Base-by-base conservation (phyloP, 2,113 vertebrate species). In the Mixornis gularis region DNA sequence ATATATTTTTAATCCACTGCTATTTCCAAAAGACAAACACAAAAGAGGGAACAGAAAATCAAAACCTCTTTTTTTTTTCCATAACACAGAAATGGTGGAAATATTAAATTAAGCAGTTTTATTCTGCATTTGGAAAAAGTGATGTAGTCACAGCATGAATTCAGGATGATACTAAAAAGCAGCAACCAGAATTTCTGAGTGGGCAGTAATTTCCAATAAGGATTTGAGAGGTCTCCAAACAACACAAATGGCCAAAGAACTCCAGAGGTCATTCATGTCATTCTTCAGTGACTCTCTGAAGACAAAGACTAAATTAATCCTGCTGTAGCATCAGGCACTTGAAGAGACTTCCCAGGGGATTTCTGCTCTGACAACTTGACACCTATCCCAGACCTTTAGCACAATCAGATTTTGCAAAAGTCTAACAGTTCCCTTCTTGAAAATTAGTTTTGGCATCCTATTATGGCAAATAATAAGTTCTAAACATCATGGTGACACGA, bases 401-500 rank as follows among this genome's bases (percentile, higher is more conserved):
- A 86, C 43, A 29, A 27, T 13, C 32, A 38, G 63, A 72, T 71
- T 76, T 79, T 76, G 32, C 27, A 55, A 16, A 83, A 89, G 41
- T 46, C 60, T 26, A 22, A 48, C 7, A 34, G 8, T 29, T 87
- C 20, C 9, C 29, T 51, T 86, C 26, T 29, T 22, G 19, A 53
- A 69, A 62, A 78, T 29, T 29, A 52, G 12, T 32, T 81, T 84
- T 91, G 80, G 7, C 55, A 38, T 48, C 66, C 60, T 66, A 30
- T 62, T 66, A 63, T n/a, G 27, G 21, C 32, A 53, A 53, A 71
- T 74, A 78, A 30, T 30, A 29, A 21, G 24, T 13, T 53, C 38
- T 44, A 26, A 66, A 63, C 17, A 52, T 40, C 34, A 46, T 0
- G 0, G 3, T 13, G 41, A 19, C 30, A 30, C 3, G 2, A 13